A percentile compares a stretch with the other conserved stretches of the same genome.
These are phyloP conservation scores for Habropoda laboriosa DNA, from an alignment of 1,140 invertebrate genomes.

Conservation along the genomic window DNA sequence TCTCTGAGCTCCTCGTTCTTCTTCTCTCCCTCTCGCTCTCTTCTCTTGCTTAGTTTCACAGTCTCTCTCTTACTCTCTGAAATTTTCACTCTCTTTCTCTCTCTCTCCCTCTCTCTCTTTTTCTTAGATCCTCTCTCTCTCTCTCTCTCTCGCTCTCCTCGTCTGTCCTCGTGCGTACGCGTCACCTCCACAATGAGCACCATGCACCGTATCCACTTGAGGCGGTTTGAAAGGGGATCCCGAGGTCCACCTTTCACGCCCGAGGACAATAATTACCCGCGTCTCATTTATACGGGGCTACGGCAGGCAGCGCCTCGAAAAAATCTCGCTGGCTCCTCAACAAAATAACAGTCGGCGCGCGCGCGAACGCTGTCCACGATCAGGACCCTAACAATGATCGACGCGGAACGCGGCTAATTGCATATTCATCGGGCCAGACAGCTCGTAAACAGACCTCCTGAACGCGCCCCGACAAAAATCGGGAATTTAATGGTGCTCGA, in stretches of 20 bases:
- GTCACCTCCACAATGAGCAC: constrained; percentile 32
- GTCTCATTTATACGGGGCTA: constrained; percentile 40
- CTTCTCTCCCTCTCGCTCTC: no score
- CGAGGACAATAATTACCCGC: constrained; percentile 52
- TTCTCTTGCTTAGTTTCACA: no score
- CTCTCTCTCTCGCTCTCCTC: no score
- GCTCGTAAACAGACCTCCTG: constrained; percentile 16
- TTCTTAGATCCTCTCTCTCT: no score
- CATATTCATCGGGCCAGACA: constrained; percentile 17
- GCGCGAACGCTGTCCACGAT: constrained; percentile 15
- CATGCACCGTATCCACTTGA: constrained; percentile 45
- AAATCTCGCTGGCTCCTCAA: constrained; percentile 18
- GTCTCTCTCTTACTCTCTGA: no score
- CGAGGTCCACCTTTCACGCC: constrained; percentile 53
- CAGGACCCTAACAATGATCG: constrained; percentile 16
- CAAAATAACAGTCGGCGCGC: constrained; percentile 26
- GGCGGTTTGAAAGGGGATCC: constrained; percentile 48
- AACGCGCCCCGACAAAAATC: neutral
- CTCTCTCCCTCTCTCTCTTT: no score
- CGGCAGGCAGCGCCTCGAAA: neutral
- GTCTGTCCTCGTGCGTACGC: neutral
- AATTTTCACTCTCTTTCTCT: no score
- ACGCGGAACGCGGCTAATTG: constrained; percentile 24
- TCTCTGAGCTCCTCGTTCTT: no score
- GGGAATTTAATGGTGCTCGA: neutral